Percentiles rank a stretch among this genome's conserved stretches.
phyloP scores from a whole-genome alignment of 2,797 vertebrate genomes.

The Gobionotothen gibberifrons region DNA sequence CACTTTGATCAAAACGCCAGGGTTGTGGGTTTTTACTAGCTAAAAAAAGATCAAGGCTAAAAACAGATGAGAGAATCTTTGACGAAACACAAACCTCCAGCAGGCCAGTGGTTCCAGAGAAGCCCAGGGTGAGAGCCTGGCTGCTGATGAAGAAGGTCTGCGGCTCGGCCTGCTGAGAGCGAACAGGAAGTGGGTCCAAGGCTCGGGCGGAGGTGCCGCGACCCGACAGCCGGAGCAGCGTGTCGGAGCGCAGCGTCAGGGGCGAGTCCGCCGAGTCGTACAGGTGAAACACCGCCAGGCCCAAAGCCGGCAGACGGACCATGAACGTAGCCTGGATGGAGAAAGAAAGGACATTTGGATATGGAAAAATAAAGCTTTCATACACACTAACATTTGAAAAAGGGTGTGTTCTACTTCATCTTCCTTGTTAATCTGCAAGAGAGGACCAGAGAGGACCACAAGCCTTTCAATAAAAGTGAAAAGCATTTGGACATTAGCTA shows the following conservation, averaged over 20 bases:
- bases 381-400: neutral
- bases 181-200: slow-evolving; percentile 84
- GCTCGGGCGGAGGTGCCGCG: slow-evolving; percentile 72
- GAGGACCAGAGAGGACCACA: slow-evolving; percentile 5
- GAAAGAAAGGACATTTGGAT: neutral
- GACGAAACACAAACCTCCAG: slow-evolving; percentile 86
- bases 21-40: neutral
- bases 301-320: slow-evolving; percentile 89
- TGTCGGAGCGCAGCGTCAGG: slow-evolving; percentile 85
- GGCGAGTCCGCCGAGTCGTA: slow-evolving; percentile 85
- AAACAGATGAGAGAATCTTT: slow-evolving; percentile 18
- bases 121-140: slow-evolving; percentile 91
- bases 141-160: slow-evolving; percentile 91
- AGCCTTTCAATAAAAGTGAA: slow-evolving; percentile 39
- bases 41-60: slow-evolving; percentile 37
- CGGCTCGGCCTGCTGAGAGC: slow-evolving; percentile 78
- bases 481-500: slow-evolving; percentile 40
- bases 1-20: slow-evolving; percentile 45
- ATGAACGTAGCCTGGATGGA: slow-evolving; percentile 89
- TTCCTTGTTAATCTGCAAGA: slow-evolving; percentile 9
- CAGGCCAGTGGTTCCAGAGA: slow-evolving; percentile 91
- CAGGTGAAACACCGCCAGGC: slow-evolving; percentile 91
- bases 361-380: neutral
- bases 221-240: slow-evolving; percentile 87
- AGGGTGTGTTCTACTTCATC: slow-evolving; percentile 12